Evolutionary conservation across 2,113 vertebrate genomes (phyloP), one percentile per base, ranked within the genome.

Genomic region (Aspiorhynchus laticeps): DNA sequence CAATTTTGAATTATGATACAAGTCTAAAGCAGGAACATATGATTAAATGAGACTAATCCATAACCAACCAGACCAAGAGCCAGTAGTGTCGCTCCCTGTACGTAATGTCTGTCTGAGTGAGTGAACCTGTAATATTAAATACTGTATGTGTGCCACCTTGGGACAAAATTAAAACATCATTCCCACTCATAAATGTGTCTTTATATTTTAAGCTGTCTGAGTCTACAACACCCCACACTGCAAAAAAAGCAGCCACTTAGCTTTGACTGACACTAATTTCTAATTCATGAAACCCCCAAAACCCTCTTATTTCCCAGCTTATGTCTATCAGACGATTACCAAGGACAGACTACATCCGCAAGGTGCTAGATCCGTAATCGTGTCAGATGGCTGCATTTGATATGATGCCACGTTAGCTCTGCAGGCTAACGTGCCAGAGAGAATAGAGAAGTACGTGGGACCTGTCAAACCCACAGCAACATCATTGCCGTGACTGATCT

Each of bases 201-300:
- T 67, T n/a, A 61, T 46, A 21, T 21, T 53, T 67, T 81, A 77
- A 19, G 26, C 56, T 63, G 24, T 80, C 56, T 63, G 21, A 26
- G 24, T 33, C 9, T n/a, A 56, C 17, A 61, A 38, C 31, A 67
- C 31, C 19, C 24, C 48, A 59, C 71, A n/a, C 48, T 77, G 65
- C 31, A 19, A 28, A 86, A 79, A 95, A 91, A 14, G 10, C 36
- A 93, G 91, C 92, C 92, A 95, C 95, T 92, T 97, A 97, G 96
- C 95, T 99, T 98, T 99, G 97, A 99, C 95, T 98, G 97, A 98
- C 97, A 98, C 96, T 97, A 97, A 98, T 98, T 98, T 97, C 96
- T 96, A 85, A 96, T 96, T 97, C 97, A 97, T 95, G 96, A 95
- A 97, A 95, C 95, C 94, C 95, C 94, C 91, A 96, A 95, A 98